phyloP scores from a whole-genome alignment of 2,113 vertebrate genomes.

The Thermophis baileyi region DNA sequence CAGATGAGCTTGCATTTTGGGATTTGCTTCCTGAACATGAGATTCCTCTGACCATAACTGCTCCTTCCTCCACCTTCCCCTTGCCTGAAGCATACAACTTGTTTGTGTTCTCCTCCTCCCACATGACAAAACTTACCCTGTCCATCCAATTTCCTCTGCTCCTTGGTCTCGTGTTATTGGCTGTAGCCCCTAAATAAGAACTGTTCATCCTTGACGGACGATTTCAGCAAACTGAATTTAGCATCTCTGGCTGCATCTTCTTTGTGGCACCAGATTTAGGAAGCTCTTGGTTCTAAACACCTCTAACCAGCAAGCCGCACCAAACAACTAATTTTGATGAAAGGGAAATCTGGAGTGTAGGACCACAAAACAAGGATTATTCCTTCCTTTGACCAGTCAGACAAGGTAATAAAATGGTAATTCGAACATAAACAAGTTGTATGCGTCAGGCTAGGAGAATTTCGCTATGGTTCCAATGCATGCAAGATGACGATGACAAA shows the following conservation, averaged over 20 bases:
- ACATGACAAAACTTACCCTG: background rate
- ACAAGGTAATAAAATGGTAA: background rate
- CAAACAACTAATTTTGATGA: background rate
- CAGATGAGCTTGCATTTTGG: background rate
- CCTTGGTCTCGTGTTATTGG: constrained; percentile 52
- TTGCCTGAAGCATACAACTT: constrained; percentile 13
- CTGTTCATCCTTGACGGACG: background rate
- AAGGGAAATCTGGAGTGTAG: background rate
- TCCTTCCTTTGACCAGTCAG: background rate
- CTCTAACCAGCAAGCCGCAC: background rate
- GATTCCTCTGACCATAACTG: background rate
- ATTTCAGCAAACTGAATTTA: background rate
- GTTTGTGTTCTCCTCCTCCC: constrained; percentile 30
- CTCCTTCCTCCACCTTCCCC: background rate
- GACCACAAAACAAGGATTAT: background rate
- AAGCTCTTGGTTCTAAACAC: background rate
- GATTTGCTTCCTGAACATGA: background rate
- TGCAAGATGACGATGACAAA: background rate
- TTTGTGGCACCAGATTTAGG: rapidly evolving
- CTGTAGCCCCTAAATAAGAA: constrained; percentile 42
- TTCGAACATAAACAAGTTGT: constrained; percentile 35
- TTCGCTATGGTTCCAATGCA: background rate
- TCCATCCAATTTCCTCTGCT: constrained; percentile 18
- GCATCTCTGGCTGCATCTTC: background rate
- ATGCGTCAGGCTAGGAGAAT: background rate